Base-by-base conservation (phyloP, 1,140 invertebrate genomes). In the Archivesica marissinica region DNA sequence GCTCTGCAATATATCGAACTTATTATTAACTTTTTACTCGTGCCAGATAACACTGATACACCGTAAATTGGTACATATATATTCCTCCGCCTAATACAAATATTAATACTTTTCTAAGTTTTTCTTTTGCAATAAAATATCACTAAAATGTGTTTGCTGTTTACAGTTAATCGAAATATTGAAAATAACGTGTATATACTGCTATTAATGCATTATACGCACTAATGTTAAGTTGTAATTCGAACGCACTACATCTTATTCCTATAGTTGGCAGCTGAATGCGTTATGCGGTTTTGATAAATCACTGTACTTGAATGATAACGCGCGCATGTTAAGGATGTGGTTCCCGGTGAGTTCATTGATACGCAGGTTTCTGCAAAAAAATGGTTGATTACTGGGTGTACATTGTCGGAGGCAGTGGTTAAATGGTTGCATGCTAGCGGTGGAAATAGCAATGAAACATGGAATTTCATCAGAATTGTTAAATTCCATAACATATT, bases 21-120 rank as follows among this genome's bases (percentile, higher is more conserved):
- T 23, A 50, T 47, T 50, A 47, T 47, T 47, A 47, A 64, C 59
- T 64, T 76, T 50, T 76, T 39, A 64, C 77, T 79, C 77, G 77
- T 79, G 77, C 77, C 77, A n/a, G n/a, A n/a, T n/a, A n/a, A n/a
- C n/a, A n/a, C n/a, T n/a, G 44, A 72, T 72, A 72, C 44, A 72
- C 39, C 41, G 59, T 52, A 79, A 79, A 79, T 68, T 28, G 59
- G 77, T 66, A 41, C 77, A 79, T 20, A 39, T 33, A 47, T 50
- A 79, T 79, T 66, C 56, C 44, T 79, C 35, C 77, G 77, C 77
- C 23, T 13, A 23, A 52, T 30, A 25, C 68, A 72, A 72, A 72
- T 28, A 72, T 7, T 72, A 30, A 4, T 35, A 72, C 44, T 72
- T 72, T 33, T 72, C 15, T 11, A 72, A 72, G 23, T 72, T 72